Base-by-base conservation (phyloP, 30 jellyfish, hydroid and myxozoan species). In the Nemopilema nomurai region DNA sequence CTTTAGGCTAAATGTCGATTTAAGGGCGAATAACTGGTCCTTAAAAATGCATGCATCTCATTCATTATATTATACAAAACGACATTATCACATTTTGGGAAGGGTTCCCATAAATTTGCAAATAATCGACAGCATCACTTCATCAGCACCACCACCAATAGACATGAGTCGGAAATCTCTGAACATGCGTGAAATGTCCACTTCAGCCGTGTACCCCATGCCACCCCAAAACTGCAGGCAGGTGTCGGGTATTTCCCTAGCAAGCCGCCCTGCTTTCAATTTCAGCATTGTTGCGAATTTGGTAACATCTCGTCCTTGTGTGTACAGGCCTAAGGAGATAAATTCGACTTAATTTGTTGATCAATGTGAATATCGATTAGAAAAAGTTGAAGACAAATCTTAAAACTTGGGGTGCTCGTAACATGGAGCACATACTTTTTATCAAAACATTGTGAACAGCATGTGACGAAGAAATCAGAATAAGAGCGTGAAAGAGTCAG, bases 101-200 rank as follows among this genome's bases (percentile, higher is more conserved):
- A 95, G 81, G 50, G 96, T 95, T 0, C 96, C 99, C 99, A 95
- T 95, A 67, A 68, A 85, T 78, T 95, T 95, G 64, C 97, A 95
- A 26, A 95, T 86, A 74, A 95, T 90, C 22, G 86, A 53, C 31
- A 95, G 79, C 99, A 95, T 95, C 49, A 95, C 99, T 72, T 95
- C 99, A 62, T 95, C 99, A 49, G 99, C 99, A 21, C 99, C 99
- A 1, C 99, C 99, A 22, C 99, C 99, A 65, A 95, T 95, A 7
- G 99, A 95, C 91, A 95, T 27, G 64, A 95, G 81, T 32, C 99
- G 82, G 33, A 79, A 90, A 81, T 95, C 99, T 28, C 99, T 89
- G 86, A 65, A 95, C 85, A 91, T 87, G 1, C 99, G 96, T 49
- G 98, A 90, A 21, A 95, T 87, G 16, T 82, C 97, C 1, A 91